Conservation (phyloP, 2,888 invertebrate genomes). For the Drosophila mimica region DNA sequence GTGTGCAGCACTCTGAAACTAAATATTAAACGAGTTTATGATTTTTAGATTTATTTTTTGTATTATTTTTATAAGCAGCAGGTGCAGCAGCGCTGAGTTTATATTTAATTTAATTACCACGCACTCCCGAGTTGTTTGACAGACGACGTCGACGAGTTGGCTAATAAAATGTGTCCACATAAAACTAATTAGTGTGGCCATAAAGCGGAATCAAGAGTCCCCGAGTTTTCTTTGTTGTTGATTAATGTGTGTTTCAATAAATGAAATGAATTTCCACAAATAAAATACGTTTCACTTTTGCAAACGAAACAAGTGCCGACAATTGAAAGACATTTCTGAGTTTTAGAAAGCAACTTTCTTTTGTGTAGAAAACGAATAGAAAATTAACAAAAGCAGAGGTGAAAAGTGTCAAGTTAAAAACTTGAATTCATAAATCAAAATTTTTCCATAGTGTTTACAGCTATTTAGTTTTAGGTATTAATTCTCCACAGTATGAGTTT, state of each 20-base stretch:
- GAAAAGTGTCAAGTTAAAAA: not conserved
- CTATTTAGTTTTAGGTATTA: not conserved
- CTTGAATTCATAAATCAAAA: not conserved
- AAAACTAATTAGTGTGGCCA: slow-evolving; percentile 58
- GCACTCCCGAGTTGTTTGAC: slow-evolving; percentile 14
- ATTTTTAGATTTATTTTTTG: slow-evolving; percentile 42
- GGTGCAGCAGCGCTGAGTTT: slow-evolving; percentile 37
- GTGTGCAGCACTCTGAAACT: slow-evolving; percentile 46
- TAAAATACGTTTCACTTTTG: not conserved
- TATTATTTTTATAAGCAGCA: slow-evolving; percentile 13
- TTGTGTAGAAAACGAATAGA: not conserved
- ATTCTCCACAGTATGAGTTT: not conserved
- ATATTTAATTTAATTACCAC: slow-evolving; percentile 68
- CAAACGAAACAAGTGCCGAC: not conserved
- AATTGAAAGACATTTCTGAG: not conserved
- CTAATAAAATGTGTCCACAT: slow-evolving; percentile 57
- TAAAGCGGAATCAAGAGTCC: slow-evolving; percentile 13
- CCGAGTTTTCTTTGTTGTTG: slow-evolving; percentile 1
- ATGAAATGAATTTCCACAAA: not conserved
- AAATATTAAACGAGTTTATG: slow-evolving; percentile 71
- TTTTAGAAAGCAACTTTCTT: not conserved
- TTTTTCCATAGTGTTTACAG: not conserved
- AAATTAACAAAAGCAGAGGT: not conserved
- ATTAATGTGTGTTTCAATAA: not conserved
- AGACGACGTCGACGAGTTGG: slow-evolving; percentile 10